Evolutionary conservation across 2,113 vertebrate species (phyloP).

Genomic region (Mesocricetus auratus): DNA sequence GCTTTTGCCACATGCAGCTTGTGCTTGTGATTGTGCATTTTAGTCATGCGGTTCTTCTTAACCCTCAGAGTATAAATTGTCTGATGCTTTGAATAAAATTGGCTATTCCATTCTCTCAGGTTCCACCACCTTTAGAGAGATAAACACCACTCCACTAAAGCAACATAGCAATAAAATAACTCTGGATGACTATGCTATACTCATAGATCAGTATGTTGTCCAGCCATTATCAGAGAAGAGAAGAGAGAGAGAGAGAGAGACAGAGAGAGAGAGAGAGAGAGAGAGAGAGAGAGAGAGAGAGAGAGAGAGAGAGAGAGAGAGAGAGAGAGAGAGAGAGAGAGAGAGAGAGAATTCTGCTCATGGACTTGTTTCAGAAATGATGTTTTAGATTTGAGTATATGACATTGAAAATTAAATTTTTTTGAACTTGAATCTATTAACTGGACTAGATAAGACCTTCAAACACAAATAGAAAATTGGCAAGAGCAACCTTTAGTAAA

Average conservation of each 20-base stretch:
- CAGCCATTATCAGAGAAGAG: neutral
- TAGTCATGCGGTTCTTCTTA: neutral
- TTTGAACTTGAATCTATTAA: neutral
- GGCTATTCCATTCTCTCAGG: neutral
- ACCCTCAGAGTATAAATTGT: neutral
- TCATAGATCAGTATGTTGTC: neutral
- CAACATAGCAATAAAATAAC: neutral
- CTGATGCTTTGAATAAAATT: neutral
- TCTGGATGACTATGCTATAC: neutral
- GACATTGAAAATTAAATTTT: neutral
- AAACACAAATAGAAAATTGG: neutral
- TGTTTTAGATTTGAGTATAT: neutral
- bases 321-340: neutral
- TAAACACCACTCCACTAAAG: neutral
- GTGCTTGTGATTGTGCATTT: neutral
- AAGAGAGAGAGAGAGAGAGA: neutral
- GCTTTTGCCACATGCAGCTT: neutral
- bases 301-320: neutral
- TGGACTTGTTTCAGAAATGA: neutral
- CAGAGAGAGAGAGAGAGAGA: neutral
- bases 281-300: neutral
- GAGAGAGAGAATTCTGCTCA: neutral
- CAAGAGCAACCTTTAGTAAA: conserved; percentile 14
- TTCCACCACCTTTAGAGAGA: neutral
- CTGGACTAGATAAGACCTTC: neutral